Evolutionary conservation across 2,797 vertebrate species (phyloP).

Genomic region (Hippopotamyrus pictus): DNA sequence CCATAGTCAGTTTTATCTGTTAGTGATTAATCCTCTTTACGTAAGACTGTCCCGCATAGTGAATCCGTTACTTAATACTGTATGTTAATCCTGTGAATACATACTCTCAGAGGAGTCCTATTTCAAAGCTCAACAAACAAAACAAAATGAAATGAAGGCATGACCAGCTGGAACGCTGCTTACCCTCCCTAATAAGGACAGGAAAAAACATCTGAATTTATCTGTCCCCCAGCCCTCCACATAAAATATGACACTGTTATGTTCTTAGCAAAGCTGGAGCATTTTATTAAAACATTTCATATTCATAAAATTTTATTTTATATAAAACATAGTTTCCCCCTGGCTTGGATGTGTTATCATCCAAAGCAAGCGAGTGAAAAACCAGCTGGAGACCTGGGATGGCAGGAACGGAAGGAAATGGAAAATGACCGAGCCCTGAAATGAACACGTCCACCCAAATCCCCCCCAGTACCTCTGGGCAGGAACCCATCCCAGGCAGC

Average conservation of each 20-base stretch:
- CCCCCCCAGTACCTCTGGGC: too few relatives aligned
- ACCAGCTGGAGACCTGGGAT: not conserved
- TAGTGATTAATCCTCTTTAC: not conserved
- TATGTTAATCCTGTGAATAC: slow-evolving; percentile 14
- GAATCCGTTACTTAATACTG: not conserved
- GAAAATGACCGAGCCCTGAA: not conserved
- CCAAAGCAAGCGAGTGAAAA: not conserved
- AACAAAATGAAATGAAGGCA: not conserved
- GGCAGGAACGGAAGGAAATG: not conserved
- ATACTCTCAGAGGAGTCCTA: not conserved
- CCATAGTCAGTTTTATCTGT: not conserved
- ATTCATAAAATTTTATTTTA: not conserved
- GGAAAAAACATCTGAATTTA: not conserved
- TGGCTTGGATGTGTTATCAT: not conserved
- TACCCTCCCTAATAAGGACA: not conserved
- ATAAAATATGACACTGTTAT: not conserved
- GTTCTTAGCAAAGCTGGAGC: not conserved
- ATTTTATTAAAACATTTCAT: not conserved
- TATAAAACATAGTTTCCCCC: not conserved
- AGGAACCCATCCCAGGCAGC: not conserved
- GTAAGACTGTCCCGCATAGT: not conserved
- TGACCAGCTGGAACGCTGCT: not conserved
- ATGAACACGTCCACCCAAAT: not conserved
- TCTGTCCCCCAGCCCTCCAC: not conserved
- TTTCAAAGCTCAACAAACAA: not conserved